Evolutionary conservation across 2,888 invertebrate genomes (phyloP).

Genomic region (Spodoptera picta): DNA sequence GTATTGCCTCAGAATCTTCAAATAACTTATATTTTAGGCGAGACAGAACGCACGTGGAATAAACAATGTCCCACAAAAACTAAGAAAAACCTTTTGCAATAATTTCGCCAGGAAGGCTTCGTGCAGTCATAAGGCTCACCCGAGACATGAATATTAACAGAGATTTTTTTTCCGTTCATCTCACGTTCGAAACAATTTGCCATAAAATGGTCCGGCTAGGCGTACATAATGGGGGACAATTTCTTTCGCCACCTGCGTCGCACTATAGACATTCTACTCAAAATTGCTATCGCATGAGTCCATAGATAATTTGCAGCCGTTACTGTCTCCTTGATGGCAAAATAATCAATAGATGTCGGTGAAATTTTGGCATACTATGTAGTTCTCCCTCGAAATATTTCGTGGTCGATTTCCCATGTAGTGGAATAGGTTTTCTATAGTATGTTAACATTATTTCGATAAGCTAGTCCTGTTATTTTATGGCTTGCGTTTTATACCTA

Average conservation of each 20-base stretch:
- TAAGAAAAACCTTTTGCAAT: conserved; percentile 59
- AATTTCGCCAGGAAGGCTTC: conserved; percentile 59
- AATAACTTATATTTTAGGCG: conserved; percentile 61
- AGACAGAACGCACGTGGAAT: conserved; percentile 61
- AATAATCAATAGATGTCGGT: conserved; percentile 52
- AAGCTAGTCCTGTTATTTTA: neutral
- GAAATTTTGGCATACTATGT: conserved; percentile 42
- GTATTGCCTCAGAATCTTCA: conserved; percentile 38
- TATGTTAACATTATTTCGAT: too few species aligned
- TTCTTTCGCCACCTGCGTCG: conserved; percentile 82
- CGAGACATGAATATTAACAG: conserved; percentile 80
- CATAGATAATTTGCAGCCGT: conserved; percentile 58
- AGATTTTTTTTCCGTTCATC: conserved; percentile 62
- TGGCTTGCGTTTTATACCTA: neutral
- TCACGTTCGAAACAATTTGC: conserved; percentile 77
- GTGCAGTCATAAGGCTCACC: conserved; percentile 63
- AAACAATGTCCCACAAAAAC: conserved; percentile 57
- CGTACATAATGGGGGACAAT: conserved; percentile 81
- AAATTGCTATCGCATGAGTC: conserved; percentile 60
- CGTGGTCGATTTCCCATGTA: conserved; percentile 10
- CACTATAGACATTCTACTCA: conserved; percentile 52
- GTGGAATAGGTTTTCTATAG: neutral
- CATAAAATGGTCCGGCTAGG: conserved; percentile 79
- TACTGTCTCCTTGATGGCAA: conserved; percentile 39
- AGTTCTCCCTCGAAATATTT: conserved; percentile 1